phyloP scores from a whole-genome alignment of 2,888 invertebrate species.

The Protophormia terraenovae region DNA sequence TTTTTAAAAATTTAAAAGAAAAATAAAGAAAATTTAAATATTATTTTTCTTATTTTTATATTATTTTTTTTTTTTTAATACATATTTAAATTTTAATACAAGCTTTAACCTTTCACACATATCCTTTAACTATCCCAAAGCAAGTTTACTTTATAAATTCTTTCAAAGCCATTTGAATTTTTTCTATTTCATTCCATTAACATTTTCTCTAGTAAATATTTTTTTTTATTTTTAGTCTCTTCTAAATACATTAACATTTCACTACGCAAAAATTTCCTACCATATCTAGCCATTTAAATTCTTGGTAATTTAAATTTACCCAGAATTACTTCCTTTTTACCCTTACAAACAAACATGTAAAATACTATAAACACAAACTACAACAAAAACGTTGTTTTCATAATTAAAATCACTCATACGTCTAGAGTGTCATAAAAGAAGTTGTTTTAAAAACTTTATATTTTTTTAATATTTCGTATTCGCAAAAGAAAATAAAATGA shows the following conservation, averaged over 20 bases:
- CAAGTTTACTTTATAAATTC: neutral
- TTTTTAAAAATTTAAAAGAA: neutral
- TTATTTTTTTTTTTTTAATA: neutral
- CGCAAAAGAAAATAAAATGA: slow-evolving; percentile 3
- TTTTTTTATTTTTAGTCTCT: too few species aligned
- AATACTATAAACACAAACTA: neutral
- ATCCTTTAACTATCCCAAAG: neutral
- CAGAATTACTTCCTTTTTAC: slow-evolving; percentile 1
- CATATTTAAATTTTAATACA: neutral
- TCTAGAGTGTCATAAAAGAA: slow-evolving; percentile 56
- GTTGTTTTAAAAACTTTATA: slow-evolving; percentile 22
- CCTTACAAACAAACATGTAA: neutral
- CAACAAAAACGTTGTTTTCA: neutral
- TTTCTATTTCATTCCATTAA: neutral
- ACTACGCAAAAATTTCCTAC: neutral
- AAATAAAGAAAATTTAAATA: neutral
- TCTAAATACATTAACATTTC: slow-evolving; percentile 15
- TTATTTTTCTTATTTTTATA: neutral
- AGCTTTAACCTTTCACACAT: neutral
- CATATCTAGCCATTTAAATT: slow-evolving; percentile 8
- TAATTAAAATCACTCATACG: slow-evolving; percentile 66
- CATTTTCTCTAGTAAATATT: neutral
- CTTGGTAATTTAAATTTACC: neutral
- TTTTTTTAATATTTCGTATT: neutral
- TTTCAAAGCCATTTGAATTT: neutral